These are phyloP conservation scores for Toxotes jaculatrix DNA, from an alignment of 2,113 vertebrate species.

Conservation along the genomic window DNA sequence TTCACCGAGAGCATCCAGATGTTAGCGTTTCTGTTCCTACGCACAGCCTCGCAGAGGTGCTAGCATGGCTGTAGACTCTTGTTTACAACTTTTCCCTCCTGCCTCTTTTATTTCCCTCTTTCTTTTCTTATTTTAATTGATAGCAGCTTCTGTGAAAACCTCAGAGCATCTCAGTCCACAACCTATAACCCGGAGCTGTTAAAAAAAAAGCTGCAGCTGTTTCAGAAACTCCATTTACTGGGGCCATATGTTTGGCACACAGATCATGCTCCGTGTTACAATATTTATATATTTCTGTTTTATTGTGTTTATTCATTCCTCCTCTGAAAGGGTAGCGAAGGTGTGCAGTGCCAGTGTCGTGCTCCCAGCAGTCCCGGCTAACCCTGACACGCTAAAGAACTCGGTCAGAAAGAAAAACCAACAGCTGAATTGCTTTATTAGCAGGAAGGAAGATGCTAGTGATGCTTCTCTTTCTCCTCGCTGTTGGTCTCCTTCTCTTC, in stretches of 20 bases:
- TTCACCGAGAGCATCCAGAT: not conserved
- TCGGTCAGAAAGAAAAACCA: conserved; percentile 26
- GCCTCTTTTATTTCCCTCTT: conserved; percentile 7
- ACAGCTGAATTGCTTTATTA: conserved; percentile 36
- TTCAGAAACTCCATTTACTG: conserved; percentile 38
- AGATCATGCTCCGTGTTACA: not conserved
- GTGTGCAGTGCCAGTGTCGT: conserved; percentile 1
- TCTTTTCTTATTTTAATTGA: conserved; percentile 22
- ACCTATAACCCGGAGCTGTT: conserved; percentile 30
- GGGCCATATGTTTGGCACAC: not conserved
- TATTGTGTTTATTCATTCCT: conserved; percentile 27
- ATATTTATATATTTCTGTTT: conserved; percentile 3
- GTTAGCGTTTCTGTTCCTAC: not conserved
- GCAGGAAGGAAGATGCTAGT: not conserved
- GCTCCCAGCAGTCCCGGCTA: conserved; percentile 31
- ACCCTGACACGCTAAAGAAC: conserved; percentile 21
- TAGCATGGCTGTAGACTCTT: not conserved
- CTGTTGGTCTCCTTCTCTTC: not conserved
- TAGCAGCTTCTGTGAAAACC: conserved; percentile 21
- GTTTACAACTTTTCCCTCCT: not conserved
- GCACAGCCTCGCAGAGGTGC: not conserved
- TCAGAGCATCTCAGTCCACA: not conserved
- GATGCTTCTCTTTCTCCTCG: conserved; percentile 24
- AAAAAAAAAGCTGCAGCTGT: conserved; percentile 19
- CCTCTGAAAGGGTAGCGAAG: conserved; percentile 13